These are phyloP conservation scores for Pelagia noctiluca DNA, from an alignment of 30 jellyfish, hydroid and myxozoan species.

Conservation along the genomic window DNA sequence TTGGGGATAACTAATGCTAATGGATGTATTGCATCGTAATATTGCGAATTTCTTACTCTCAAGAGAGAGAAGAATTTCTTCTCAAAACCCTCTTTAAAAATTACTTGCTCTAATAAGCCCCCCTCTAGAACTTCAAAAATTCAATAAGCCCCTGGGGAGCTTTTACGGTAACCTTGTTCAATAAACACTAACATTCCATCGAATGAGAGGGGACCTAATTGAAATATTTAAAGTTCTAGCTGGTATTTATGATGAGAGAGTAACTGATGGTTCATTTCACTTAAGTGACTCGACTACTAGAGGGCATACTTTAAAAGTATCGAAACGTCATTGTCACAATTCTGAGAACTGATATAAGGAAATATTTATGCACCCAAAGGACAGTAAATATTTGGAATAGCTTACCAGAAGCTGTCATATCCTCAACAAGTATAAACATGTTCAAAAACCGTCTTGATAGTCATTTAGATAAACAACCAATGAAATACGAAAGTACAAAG, in stretches of 20 bases:
- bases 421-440: background rate
- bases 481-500: background rate
- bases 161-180: too few species aligned
- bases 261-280: background rate
- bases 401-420: background rate
- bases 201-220: conserved; percentile 1
- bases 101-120: too few species aligned
- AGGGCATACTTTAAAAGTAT: background rate
- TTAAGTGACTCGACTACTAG: conserved; percentile 2
- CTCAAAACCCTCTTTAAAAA: too few species aligned
- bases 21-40: too few species aligned
- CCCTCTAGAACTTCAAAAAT: too few species aligned
- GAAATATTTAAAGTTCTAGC: background rate
- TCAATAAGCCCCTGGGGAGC: too few species aligned
- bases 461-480: background rate
- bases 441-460: background rate
- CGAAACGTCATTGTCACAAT: background rate
- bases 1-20: too few species aligned
- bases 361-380: background rate
- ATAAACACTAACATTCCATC: background rate
- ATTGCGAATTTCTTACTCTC: too few species aligned
- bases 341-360: background rate
- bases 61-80: too few species aligned
- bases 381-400: background rate
- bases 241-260: background rate